Evolutionary conservation across 2,888 invertebrate genomes (phyloP).

Genomic region (Melieria crassipennis): DNA sequence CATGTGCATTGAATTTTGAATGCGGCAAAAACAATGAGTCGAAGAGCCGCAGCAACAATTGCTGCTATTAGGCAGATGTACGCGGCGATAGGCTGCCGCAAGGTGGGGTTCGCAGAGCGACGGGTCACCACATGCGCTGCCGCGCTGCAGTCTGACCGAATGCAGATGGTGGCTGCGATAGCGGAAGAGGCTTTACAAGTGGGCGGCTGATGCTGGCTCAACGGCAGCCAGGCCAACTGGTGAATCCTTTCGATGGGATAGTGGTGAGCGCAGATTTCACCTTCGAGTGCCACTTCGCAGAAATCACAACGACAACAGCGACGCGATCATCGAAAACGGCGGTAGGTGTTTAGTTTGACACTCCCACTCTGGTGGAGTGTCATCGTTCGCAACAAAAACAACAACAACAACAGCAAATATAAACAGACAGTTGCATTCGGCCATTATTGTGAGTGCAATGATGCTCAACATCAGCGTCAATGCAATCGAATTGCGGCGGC

Average conservation of each 20-base stretch:
- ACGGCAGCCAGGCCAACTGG: no score
- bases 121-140: no score
- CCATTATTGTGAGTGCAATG: neutral
- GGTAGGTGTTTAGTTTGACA: neutral
- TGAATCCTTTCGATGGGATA: no score
- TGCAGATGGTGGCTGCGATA: no score
- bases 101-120: neutral
- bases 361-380: conserved; percentile 8
- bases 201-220: no score
- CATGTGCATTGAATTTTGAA: no score
- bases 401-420: neutral
- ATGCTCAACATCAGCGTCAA: neutral
- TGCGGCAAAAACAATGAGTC: no score
- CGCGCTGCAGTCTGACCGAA: no score
- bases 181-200: no score
- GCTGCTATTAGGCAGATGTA: conserved; percentile 17
- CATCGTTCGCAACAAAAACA: neutral
- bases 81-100: conserved; percentile 7
- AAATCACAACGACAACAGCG: neutral
- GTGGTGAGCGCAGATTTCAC: neutral
- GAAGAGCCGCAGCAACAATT: conserved; percentile 8
- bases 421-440: no score
- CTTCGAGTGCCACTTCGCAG: no score
- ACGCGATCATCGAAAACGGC: neutral
- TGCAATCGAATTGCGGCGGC: neutral